Conservation (phyloP, 1,140 invertebrate species). For the Theocolax elegans region DNA sequence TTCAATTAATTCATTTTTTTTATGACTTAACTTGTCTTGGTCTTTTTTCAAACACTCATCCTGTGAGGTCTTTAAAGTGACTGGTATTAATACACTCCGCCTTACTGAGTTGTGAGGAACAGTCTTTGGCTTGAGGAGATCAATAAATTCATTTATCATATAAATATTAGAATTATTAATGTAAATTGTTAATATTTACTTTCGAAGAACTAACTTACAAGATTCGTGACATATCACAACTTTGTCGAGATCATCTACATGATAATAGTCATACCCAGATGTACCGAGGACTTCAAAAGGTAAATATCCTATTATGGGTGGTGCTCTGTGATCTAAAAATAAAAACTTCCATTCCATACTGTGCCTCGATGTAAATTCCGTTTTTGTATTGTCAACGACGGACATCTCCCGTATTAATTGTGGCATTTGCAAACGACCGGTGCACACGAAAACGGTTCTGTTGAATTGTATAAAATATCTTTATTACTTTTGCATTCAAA, state of each 20-base stretch:
- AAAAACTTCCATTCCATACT: slow-evolving; percentile 97
- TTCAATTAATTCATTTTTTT: too few species aligned
- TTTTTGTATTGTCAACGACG: slow-evolving; percentile 81
- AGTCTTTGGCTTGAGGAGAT: too few species aligned
- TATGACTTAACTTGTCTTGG: too few species aligned
- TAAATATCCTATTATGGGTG: slow-evolving; percentile 93
- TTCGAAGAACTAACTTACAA: too few species aligned
- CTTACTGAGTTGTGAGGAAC: too few species aligned
- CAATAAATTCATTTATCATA: too few species aligned
- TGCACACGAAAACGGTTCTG: slow-evolving; percentile 84
- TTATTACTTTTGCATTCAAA: too few species aligned
- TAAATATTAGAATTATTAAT: too few species aligned
- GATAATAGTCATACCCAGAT: slow-evolving; percentile 96
- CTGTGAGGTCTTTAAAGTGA: too few species aligned
- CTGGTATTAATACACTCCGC: too few species aligned
- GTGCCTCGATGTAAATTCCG: slow-evolving; percentile 92
- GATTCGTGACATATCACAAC: slow-evolving; percentile 89
- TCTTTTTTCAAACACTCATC: too few species aligned
- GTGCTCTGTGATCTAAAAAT: slow-evolving; percentile 91
- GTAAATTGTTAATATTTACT: too few species aligned
- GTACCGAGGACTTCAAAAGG: slow-evolving; percentile 95
- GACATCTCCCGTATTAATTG: slow-evolving; percentile 88
- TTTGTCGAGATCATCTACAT: slow-evolving; percentile 92
- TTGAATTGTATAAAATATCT: slow-evolving; percentile 34
- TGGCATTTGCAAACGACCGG: slow-evolving; percentile 83